Percentiles rank a stretch among this genome's conserved stretches.
Evolutionary conservation across 2,888 invertebrate species (phyloP).

Genomic region (Pristionchus japonicus): DNA sequence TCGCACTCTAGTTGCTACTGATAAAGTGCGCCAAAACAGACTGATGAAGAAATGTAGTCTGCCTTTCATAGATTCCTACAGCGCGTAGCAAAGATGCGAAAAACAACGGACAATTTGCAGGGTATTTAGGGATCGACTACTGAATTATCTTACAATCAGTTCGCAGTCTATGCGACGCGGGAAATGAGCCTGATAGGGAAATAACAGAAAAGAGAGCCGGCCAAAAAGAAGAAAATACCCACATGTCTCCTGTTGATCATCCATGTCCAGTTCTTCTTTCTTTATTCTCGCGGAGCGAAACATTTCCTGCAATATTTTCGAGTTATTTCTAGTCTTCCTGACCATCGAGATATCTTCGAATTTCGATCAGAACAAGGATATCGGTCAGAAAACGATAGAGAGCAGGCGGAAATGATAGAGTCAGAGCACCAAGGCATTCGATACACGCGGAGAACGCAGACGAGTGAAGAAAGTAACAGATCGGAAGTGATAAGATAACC

Average conservation of each 20-base stretch:
- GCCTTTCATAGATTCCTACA: background rate
- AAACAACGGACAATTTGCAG: too few species aligned
- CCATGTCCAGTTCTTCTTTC: background rate
- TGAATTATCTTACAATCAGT: too few species aligned
- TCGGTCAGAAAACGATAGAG: background rate
- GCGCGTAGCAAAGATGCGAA: background rate
- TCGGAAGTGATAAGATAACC: conserved; percentile 25
- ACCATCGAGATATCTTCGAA: too few species aligned
- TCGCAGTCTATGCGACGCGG: too few species aligned
- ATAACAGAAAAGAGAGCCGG: background rate
- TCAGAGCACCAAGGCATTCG: background rate
- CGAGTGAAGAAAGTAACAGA: too few species aligned
- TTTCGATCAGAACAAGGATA: too few species aligned
- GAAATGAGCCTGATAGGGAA: too few species aligned
- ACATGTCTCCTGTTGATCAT: conserved; percentile 15
- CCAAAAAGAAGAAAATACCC: background rate
- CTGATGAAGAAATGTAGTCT: background rate
- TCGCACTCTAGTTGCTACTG: too few species aligned
- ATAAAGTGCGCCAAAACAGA: background rate
- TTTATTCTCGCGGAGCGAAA: background rate
- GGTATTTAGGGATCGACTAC: too few species aligned
- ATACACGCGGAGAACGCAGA: background rate
- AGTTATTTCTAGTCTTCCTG: too few species aligned
- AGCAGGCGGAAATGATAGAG: background rate
- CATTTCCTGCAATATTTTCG: background rate